Conservation (phyloP, 2,113 vertebrate genomes). For the Origma solitaria region DNA sequence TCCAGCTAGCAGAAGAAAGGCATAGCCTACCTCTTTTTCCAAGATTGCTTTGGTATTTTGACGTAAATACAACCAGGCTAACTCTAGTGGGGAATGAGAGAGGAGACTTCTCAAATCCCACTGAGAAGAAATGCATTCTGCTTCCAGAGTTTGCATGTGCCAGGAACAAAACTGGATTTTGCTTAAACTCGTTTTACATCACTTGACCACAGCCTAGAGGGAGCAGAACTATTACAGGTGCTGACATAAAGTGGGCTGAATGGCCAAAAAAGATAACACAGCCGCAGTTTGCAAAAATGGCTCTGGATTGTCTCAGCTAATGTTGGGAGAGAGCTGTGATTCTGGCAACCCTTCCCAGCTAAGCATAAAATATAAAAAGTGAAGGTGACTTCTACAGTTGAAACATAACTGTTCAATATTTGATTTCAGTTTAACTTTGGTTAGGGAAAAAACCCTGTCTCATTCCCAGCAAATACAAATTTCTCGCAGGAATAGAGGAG, state of each 20-base stretch:
- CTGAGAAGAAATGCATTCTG: background rate
- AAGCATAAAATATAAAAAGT: background rate
- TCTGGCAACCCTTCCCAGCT: background rate
- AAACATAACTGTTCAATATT: background rate
- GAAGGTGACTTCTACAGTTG: background rate
- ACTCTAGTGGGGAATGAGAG: background rate
- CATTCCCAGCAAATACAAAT: background rate
- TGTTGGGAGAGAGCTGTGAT: rapidly evolving
- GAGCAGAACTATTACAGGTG: background rate
- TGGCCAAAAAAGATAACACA: background rate
- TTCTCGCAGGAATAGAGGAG: background rate
- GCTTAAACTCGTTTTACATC: background rate
- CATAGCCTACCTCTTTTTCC: background rate
- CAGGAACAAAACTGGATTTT: background rate
- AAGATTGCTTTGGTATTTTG: background rate
- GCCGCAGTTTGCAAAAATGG: background rate
- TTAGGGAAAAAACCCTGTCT: background rate
- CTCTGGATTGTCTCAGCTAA: background rate
- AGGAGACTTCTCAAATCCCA: background rate
- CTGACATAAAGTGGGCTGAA: background rate
- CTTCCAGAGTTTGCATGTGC: background rate
- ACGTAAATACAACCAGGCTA: background rate
- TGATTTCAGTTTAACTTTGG: background rate
- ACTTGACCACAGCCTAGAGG: background rate
- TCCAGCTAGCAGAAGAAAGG: background rate